phyloP scores from a whole-genome alignment of 2,888 invertebrate species.

The Eudasyphora cyanicolor region DNA sequence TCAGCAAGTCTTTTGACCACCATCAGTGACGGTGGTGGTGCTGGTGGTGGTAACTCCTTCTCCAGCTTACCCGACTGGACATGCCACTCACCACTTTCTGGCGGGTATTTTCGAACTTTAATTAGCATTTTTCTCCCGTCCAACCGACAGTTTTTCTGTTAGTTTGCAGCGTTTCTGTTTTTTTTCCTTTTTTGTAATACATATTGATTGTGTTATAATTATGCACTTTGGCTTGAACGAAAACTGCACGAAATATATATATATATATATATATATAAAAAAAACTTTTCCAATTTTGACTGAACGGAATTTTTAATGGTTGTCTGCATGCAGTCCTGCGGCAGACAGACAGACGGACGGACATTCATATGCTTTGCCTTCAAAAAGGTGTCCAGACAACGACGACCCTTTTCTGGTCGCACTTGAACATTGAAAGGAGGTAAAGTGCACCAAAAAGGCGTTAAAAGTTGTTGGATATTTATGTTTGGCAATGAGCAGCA shows the following conservation, averaged over 20 bases:
- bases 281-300: conserved; percentile 22
- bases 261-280: no score
- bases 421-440: background rate
- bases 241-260: no score
- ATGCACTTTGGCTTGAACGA: conserved; percentile 24
- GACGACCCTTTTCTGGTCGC: background rate
- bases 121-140: conserved; percentile 17
- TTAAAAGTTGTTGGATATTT: conserved; percentile 10
- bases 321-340: background rate
- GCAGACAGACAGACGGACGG: background rate
- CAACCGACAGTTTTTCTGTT: no score
- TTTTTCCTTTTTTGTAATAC: background rate
- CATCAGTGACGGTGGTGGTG: background rate
- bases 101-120: conserved; percentile 16
- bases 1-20: conserved; percentile 1
- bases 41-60: background rate
- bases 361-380: no score
- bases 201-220: conserved; percentile 31
- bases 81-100: background rate
- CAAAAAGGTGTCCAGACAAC: background rate
- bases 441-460: conserved; percentile 26
- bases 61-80: background rate
- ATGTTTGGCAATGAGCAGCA: background rate
- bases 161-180: background rate
- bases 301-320: background rate